A percentile compares a stretch with the other conserved stretches of the same genome.
These are phyloP conservation scores for Sula dactylatra DNA, from an alignment of 2,113 vertebrate genomes.

Conservation along the genomic window DNA sequence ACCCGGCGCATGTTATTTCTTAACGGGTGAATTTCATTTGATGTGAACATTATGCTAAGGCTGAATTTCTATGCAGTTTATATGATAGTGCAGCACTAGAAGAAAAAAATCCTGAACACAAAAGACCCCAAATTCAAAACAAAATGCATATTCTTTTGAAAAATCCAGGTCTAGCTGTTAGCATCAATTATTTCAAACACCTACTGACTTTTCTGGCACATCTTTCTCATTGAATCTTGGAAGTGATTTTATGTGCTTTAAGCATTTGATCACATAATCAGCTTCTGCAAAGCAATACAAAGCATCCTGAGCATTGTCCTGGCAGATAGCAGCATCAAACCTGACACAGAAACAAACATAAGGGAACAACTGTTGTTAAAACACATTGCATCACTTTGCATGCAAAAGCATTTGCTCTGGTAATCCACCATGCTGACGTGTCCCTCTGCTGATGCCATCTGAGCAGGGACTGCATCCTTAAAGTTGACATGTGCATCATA, in stretches of 20 bases:
- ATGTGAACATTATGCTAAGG: slow-evolving; percentile 50
- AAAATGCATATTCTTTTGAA: slow-evolving; percentile 28
- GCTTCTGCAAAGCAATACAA: slow-evolving; percentile 11
- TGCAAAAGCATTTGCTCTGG: slow-evolving; percentile 50
- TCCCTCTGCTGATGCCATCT: slow-evolving; percentile 34
- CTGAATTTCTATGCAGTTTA: slow-evolving; percentile 30
- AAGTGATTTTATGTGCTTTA: slow-evolving; percentile 20
- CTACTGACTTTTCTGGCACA: slow-evolving; percentile 47
- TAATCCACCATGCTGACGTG: slow-evolving; percentile 57
- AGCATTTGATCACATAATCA: slow-evolving; percentile 26
- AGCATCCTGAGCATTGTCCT: slow-evolving; percentile 4
- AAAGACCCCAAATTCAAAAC: background rate
- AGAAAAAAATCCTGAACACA: background rate
- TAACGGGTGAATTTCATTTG: slow-evolving; percentile 37
- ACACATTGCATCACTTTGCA: slow-evolving; percentile 50
- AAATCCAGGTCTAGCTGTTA: slow-evolving; percentile 39
- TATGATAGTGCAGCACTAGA: background rate
- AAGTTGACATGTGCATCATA: slow-evolving; percentile 19
- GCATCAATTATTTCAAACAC: slow-evolving; percentile 4
- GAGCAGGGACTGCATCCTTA: slow-evolving; percentile 5
- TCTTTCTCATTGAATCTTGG: slow-evolving; percentile 15
- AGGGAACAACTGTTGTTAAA: slow-evolving; percentile 56
- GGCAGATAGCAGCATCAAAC: slow-evolving; percentile 28
- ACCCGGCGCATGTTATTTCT: background rate
- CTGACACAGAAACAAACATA: slow-evolving; percentile 40